A percentile compares a stretch with the other conserved stretches of the same genome.
phyloP scores from a whole-genome alignment of 2,797 vertebrate species.

The Dicrostonyx torquatus region DNA sequence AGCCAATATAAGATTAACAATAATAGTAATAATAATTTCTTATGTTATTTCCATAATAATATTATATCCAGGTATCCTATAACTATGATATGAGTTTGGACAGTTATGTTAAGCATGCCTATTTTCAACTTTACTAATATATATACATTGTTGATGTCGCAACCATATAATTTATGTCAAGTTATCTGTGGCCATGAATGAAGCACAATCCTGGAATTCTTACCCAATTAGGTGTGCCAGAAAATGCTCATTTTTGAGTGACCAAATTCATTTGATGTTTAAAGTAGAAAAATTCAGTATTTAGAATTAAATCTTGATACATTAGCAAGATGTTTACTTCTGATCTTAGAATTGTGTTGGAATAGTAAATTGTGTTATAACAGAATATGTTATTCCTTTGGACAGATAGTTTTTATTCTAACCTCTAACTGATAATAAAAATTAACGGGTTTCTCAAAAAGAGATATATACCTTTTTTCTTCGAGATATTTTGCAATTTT shows the following conservation, averaged over 20 bases:
- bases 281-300: neutral
- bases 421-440: neutral
- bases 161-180: neutral
- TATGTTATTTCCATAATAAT: no score
- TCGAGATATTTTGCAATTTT: neutral
- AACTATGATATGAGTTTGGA: neutral
- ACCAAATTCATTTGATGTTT: neutral
- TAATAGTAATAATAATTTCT: no score
- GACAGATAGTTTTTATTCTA: slow-evolving; percentile 25
- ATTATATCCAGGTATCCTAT: neutral
- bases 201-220: neutral
- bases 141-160: neutral
- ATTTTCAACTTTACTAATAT: neutral
- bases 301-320: neutral
- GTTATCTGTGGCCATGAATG: neutral
- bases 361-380: neutral
- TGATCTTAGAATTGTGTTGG: neutral
- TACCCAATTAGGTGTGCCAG: neutral
- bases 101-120: neutral
- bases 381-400: neutral
- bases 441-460: slow-evolving; percentile 9
- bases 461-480: neutral
- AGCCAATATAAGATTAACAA: no score
- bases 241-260: neutral
- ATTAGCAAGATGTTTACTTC: neutral